These are phyloP conservation scores for Psammodynastes pulverulentus DNA, from an alignment of 2,113 vertebrate species.

Conservation along the genomic window DNA sequence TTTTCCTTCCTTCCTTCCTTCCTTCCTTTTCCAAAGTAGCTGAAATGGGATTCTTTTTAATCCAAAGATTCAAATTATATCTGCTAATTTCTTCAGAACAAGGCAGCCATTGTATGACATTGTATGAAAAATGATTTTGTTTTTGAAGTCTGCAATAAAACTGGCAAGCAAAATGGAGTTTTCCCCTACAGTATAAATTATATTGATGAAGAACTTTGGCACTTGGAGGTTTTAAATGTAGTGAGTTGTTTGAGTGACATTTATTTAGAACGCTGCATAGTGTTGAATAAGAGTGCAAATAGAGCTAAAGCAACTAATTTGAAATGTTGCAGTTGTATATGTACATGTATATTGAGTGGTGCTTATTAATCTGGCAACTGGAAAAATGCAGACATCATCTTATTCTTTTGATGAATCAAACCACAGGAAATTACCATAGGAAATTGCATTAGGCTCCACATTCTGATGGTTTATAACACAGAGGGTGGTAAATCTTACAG, in stretches of 20 bases:
- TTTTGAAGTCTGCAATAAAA: not conserved
- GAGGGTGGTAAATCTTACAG: conserved; percentile 28
- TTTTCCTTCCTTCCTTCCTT: not conserved
- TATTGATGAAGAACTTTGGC: conserved; percentile 12
- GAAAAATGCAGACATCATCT: conserved; percentile 23
- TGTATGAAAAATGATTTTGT: not conserved
- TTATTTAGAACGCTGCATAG: conserved; percentile 1
- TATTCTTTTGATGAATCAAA: conserved; percentile 29
- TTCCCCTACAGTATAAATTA: not conserved
- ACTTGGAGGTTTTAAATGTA: conserved; percentile 1
- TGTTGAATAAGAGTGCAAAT: not conserved
- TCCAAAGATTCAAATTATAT: not conserved
- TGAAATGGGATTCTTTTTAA: not conserved
- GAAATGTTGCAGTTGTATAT: conserved; percentile 25
- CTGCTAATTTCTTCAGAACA: not conserved
- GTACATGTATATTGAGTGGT: conserved; percentile 34
- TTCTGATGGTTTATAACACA: conserved; percentile 35
- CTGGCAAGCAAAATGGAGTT: not conserved
- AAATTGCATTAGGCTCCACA: conserved; percentile 46
- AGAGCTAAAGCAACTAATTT: conserved; percentile 19
- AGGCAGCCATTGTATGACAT: not conserved
- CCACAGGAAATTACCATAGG: conserved; percentile 38
- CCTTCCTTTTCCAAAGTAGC: not conserved
- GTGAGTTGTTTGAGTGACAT: not conserved
- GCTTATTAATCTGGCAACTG: conserved; percentile 14